These are phyloP conservation scores for Trachops cirrhosus DNA, from an alignment of 2,797 vertebrate genomes.

Conservation along the genomic window DNA sequence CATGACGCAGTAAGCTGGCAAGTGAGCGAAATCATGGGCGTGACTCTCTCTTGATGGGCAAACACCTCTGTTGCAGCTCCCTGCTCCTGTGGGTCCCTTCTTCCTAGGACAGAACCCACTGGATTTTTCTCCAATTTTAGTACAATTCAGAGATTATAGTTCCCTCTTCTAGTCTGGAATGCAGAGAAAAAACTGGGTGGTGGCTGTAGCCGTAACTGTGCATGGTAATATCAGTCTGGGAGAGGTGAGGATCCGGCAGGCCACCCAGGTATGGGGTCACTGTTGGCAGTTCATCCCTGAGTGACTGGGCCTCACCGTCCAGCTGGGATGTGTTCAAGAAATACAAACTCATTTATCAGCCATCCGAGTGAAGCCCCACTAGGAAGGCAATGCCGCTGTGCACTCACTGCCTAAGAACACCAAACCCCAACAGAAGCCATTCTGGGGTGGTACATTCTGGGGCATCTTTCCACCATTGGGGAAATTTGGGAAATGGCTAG, in stretches of 20 bases:
- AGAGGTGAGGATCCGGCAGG: background rate
- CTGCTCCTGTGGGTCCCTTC: background rate
- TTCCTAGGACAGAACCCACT: no score
- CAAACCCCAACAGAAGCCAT: background rate
- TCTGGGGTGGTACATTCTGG: background rate
- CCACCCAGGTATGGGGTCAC: background rate
- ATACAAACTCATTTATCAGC: slow-evolving; percentile 48
- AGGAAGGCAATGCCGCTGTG: background rate
- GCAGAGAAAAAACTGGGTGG: background rate
- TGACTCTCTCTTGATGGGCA: background rate
- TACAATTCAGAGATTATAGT: background rate
- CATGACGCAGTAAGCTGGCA: background rate
- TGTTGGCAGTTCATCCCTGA: background rate
- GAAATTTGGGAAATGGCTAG: background rate
- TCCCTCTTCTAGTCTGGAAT: background rate
- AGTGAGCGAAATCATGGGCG: background rate
- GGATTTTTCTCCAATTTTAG: background rate
- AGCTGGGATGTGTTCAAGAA: background rate
- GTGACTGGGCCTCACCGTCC: background rate
- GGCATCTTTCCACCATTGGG: background rate
- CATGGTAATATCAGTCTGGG: background rate
- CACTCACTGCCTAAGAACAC: background rate
- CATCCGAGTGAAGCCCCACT: background rate
- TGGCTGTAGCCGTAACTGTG: background rate
- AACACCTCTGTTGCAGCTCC: background rate